Evolutionary conservation across 2,113 vertebrate species (phyloP).

Genomic region (Nothoprocta pentlandii): DNA sequence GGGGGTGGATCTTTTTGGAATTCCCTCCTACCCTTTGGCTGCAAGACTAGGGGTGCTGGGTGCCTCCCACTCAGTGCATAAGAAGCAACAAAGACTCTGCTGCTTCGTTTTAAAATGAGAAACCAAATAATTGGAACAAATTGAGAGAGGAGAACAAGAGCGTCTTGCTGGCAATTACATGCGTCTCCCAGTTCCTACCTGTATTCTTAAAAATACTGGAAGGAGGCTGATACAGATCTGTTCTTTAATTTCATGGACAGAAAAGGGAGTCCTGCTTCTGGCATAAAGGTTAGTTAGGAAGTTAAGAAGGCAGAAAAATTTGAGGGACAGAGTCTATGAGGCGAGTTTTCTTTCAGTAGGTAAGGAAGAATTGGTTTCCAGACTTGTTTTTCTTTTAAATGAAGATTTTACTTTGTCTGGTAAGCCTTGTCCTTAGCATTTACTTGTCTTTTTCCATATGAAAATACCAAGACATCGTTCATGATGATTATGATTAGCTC

Average conservation of each 20-base stretch:
- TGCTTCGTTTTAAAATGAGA: background rate
- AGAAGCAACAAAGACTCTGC: background rate
- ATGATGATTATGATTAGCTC: constrained; percentile 59
- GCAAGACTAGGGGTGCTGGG: fast-evolving
- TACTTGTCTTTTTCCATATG: background rate
- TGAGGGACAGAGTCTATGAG: background rate
- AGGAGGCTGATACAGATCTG: background rate
- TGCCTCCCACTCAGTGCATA: background rate
- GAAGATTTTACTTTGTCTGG: background rate
- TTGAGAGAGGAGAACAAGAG: background rate
- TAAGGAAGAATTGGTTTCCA: background rate
- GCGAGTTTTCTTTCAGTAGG: background rate
- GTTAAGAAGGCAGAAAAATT: background rate
- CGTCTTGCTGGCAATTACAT: background rate
- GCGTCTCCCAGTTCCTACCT: background rate
- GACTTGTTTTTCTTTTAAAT: background rate
- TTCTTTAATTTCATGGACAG: background rate
- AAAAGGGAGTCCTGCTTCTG: background rate
- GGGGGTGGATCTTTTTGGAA: background rate
- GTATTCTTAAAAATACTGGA: background rate
- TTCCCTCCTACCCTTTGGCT: background rate
- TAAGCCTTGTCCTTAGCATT: background rate
- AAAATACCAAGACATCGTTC: constrained; percentile 13
- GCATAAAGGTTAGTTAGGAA: background rate
- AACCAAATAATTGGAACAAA: background rate